Evolutionary conservation across 2,797 vertebrate genomes (phyloP), one percentile per base, ranked within the genome.

Genomic region (Apodemus agrarius): DNA sequence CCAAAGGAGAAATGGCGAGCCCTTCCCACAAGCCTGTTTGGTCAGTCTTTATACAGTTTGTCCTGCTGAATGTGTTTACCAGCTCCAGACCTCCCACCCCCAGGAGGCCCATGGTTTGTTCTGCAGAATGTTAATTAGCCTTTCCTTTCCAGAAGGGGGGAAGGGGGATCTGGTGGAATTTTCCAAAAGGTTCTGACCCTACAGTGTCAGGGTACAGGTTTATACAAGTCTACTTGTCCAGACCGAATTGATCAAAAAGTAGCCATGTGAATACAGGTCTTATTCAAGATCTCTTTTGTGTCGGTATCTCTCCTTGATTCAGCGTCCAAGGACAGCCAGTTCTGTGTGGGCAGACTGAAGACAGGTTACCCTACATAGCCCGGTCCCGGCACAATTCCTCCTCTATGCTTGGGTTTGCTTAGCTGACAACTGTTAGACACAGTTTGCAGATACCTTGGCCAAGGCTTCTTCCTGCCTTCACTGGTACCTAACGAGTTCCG

Each of bases 191-290:
- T 52, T 13, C 52, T 52, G 52, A 52, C 52, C 52, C 52, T 52
- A 52, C 52, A 52, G 52, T 52, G 1, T 29, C n/a, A 10, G n/a
- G 31, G 57, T 43, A 6, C 85, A 29, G 61, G 26, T 24, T 91
- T 57, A 52, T 43, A 59, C 43, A 89, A 8, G 3, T 17, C 75
- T n/a, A 34, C 54, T 72, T 22, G 57, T 90, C 67, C 29, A 34
- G 34, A 84, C 54, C 72, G 29, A 79, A 46, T 5, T 83, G 49
- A 76, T 95, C 34, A 59, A 80, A 90, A 90, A 82, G 69, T 97
- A 94, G 54, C 72, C n/a, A 0, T 5, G 49, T n/a, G 21, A 24
- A 43, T 29, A 63, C 1, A 61, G 34, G 75, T 61, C 72, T 75
- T 81, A n/a, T 57, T 82, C 54, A 61, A 81, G 24, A 5, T 49